A percentile compares a stretch with the other conserved stretches of the same genome.
Conservation (phyloP, 1,140 invertebrate species). For the Eumeta japonica region DNA sequence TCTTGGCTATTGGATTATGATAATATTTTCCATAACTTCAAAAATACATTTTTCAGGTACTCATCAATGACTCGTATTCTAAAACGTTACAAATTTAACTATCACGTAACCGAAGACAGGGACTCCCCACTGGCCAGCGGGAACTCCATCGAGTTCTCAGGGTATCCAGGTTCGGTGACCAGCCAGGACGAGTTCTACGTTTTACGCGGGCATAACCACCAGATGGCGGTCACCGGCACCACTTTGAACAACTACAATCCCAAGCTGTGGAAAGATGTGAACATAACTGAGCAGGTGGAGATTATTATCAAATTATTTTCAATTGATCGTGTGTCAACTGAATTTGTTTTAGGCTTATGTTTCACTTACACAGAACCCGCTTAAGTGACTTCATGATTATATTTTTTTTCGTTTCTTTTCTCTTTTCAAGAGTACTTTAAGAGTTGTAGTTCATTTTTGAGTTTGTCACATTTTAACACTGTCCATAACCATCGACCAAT, state of each 20-base stretch:
- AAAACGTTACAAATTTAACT: slow-evolving; percentile 86
- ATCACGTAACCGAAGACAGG: slow-evolving; percentile 61
- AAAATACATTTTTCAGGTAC: slow-evolving; percentile 64
- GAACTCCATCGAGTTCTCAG: slow-evolving; percentile 73
- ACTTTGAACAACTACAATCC: slow-evolving; percentile 59
- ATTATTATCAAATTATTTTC: too few relatives aligned
- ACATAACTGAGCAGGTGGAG: slow-evolving; percentile 54
- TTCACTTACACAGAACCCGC: too few relatives aligned
- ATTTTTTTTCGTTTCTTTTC: too few relatives aligned
- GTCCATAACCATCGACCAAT: too few relatives aligned
- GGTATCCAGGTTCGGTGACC: slow-evolving; percentile 83
- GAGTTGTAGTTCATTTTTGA: too few relatives aligned
- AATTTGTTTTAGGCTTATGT: too few relatives aligned
- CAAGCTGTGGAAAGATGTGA: slow-evolving; percentile 56
- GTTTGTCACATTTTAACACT: too few relatives aligned
- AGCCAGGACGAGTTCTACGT: slow-evolving; percentile 89
- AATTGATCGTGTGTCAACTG: too few relatives aligned
- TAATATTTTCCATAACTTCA: too few relatives aligned
- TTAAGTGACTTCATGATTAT: too few relatives aligned
- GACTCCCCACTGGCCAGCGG: slow-evolving; percentile 66
- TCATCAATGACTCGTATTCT: slow-evolving; percentile 84
- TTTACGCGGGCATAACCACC: slow-evolving; percentile 53
- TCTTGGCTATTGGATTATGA: too few relatives aligned
- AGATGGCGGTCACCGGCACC: slow-evolving; percentile 61
- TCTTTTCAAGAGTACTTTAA: too few relatives aligned